Evolutionary conservation across 2,797 vertebrate genomes (phyloP).

Genomic region (Dendrocincla tyrannina): DNA sequence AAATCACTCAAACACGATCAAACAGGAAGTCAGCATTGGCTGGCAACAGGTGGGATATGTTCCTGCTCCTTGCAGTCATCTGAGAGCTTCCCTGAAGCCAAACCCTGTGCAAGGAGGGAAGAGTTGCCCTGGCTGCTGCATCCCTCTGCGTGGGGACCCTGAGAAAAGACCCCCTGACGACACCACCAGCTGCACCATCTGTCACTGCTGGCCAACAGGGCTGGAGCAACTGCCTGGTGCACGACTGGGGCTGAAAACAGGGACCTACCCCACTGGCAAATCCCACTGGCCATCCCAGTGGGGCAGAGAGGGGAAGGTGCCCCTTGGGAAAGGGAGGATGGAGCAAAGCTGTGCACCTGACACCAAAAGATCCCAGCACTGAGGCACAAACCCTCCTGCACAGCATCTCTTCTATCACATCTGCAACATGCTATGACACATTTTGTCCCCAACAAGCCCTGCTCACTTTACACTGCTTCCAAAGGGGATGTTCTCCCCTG

Average conservation of each 20-base stretch:
- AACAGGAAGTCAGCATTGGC: fast-evolving
- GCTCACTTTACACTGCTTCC: not conserved
- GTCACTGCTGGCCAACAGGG: constrained; percentile 47
- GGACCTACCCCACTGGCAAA: not conserved
- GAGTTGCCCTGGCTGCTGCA: not conserved
- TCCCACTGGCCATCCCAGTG: not conserved
- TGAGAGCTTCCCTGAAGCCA: not conserved
- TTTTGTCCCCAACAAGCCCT: not conserved
- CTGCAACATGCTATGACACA: not conserved
- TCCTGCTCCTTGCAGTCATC: not conserved
- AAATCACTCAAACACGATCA: not conserved
- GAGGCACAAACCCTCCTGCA: fast-evolving
- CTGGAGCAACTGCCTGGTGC: not conserved
- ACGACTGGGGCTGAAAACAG: not conserved
- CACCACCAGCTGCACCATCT: constrained; percentile 65
- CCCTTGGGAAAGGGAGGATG: not conserved
- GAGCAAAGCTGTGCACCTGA: not conserved
- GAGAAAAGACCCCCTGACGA: not conserved
- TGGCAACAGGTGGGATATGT: not conserved
- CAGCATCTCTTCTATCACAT: fast-evolving
- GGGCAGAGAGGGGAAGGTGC: fast-evolving
- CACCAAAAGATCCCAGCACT: not conserved
- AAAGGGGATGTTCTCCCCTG: not conserved
- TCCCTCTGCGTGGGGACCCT: not conserved
- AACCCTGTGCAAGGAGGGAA: not conserved